Percentiles rank a stretch among this genome's conserved stretches.
Evolutionary conservation across 1,140 invertebrate genomes (phyloP).

Genomic region (Pogonognathellus flavescens): DNA sequence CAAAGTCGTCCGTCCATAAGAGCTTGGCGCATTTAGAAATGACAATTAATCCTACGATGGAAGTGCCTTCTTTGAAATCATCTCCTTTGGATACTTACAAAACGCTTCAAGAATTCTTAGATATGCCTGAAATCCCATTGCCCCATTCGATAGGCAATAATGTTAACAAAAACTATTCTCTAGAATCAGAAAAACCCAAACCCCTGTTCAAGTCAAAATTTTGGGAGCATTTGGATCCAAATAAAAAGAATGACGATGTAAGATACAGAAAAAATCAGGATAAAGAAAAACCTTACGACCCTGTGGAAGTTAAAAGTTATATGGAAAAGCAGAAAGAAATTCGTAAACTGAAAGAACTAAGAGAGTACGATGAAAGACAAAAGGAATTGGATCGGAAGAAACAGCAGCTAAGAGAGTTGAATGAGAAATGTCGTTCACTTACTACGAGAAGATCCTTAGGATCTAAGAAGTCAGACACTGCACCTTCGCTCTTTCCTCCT

Average conservation of each 20-base stretch:
- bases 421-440: conserved; percentile 52
- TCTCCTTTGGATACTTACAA: not conserved
- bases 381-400: conserved; percentile 50
- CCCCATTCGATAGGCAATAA: not conserved
- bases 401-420: conserved; percentile 37
- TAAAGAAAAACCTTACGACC: conserved; percentile 53
- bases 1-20: not conserved
- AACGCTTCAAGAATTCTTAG: conserved; percentile 39
- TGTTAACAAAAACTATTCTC: not conserved
- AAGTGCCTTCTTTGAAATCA: not conserved
- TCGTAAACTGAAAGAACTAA: conserved; percentile 36
- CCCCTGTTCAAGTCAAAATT: conserved; percentile 47
- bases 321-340: conserved; percentile 58
- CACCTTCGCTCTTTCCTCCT: not conserved
- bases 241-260: conserved; percentile 12
- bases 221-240: conserved; percentile 41
- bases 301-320: conserved; percentile 55
- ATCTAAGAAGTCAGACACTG: not conserved
- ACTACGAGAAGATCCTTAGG: not conserved
- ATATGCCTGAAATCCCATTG: not conserved
- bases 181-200: conserved; percentile 9
- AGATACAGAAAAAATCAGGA: conserved; percentile 39
- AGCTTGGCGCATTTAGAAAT: too few relatives aligned
- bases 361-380: conserved; percentile 53
- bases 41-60: not conserved